Percentiles rank a stretch among this genome's conserved stretches.
Conservation (phyloP, 2,888 invertebrate species). For the Nemapogon koenigi region DNA sequence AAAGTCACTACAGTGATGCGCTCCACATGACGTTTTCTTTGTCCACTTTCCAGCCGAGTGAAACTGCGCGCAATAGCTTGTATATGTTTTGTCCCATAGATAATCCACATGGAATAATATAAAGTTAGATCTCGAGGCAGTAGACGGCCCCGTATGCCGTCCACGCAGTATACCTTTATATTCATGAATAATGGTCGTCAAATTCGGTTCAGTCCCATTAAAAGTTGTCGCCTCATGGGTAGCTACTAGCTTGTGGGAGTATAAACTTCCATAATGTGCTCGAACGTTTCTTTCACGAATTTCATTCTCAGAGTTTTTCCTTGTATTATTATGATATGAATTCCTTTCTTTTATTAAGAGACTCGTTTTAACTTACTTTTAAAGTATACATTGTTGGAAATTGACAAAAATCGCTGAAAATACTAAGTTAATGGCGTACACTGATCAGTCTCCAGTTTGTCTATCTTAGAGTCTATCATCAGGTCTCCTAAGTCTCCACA, state of each 20-base stretch:
- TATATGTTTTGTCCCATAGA: slow-evolving; percentile 15
- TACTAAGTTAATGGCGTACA: no score
- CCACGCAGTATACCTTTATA: no score
- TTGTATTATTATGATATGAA: no score
- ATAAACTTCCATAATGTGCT: slow-evolving; percentile 44
- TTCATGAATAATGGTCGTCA: slow-evolving; percentile 57
- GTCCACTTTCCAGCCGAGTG: neutral
- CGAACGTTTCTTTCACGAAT: neutral
- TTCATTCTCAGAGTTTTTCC: neutral
- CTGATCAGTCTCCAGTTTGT: no score
- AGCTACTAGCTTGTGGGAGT: slow-evolving; percentile 51
- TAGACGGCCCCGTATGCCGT: slow-evolving; percentile 22
- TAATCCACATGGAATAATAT: slow-evolving; percentile 37
- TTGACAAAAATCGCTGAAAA: no score
- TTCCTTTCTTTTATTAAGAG: no score
- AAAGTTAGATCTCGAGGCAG: slow-evolving; percentile 39
- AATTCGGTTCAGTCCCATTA: slow-evolving; percentile 55
- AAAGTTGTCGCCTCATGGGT: slow-evolving; percentile 60
- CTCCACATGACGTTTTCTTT: neutral
- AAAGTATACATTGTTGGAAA: no score
- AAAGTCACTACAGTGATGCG: neutral
- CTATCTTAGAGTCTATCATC: no score
- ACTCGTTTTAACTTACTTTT: no score
- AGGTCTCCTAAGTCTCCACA: no score
- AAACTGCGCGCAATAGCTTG: neutral